phyloP scores from a whole-genome alignment of 2,113 vertebrate genomes.

The Rhinichthys klamathensis region DNA sequence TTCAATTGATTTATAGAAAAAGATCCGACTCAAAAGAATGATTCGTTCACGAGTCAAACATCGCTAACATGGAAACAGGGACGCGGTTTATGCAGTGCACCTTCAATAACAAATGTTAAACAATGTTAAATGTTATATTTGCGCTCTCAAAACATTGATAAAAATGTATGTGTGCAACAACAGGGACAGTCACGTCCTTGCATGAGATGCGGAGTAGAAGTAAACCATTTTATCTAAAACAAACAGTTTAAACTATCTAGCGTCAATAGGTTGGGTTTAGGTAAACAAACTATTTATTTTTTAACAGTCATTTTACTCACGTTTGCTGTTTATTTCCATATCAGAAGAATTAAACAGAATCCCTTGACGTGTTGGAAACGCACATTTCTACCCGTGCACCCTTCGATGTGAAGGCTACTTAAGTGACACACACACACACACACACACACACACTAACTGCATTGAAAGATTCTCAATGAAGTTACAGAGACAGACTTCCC shows the following conservation, averaged over 20 bases:
- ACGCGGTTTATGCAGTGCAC: background rate
- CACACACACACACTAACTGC: slow-evolving; percentile 52
- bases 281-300: background rate
- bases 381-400: slow-evolving; percentile 19
- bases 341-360: slow-evolving; percentile 28
- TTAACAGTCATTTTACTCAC: slow-evolving; percentile 19
- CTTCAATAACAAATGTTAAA: background rate
- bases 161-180: background rate
- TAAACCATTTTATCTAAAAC: background rate
- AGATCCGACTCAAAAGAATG: background rate
- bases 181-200: background rate
- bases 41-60: background rate
- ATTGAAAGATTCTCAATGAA: slow-evolving; percentile 40
- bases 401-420: slow-evolving; percentile 19
- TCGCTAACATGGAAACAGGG: background rate
- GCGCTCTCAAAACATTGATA: background rate
- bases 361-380: background rate
- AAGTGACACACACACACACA: slow-evolving; percentile 49
- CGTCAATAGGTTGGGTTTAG: background rate
- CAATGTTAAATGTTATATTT: background rate
- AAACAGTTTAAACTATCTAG: background rate
- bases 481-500: slow-evolving; percentile 1
- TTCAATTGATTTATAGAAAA: background rate
- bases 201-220: background rate
- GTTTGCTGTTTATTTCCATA: slow-evolving; percentile 60